Base-by-base conservation (phyloP, 2,888 invertebrate species). In the Drosophila aldrichi region DNA sequence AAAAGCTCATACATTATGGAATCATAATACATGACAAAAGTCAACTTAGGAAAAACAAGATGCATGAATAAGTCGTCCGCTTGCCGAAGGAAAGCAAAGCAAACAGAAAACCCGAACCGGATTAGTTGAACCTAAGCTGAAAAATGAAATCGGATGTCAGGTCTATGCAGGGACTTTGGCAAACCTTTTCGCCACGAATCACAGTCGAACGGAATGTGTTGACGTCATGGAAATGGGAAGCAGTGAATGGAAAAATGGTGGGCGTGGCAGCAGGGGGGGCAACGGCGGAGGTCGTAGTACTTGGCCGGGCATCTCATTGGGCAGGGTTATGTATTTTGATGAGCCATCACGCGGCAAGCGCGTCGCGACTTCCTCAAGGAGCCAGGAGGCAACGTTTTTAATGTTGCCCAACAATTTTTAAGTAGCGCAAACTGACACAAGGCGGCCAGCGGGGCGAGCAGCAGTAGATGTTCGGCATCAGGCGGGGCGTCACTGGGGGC, bases 401-500 rank as follows among this genome's bases (percentile, higher is more conserved):
- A 88, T 84, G 82, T 77, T 76, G 77, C 55, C 55, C 81, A 82
- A 85, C 88, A 82, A 81, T 85, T 85, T 85, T 85, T 88, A 85
- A 85, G 88, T 88, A 87, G 85, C 85, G 71, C 82, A 81, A 78
- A 75, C 65, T 73, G 87, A 72, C 71, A 74, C 72, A 74, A 76
- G 75, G 65, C 71, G 38, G 14, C 18, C 51, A 12, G 61, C 14
- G 62, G 55, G 57, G 40, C 0, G 16, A 36, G 41, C 22, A 5
- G 41, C 4, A 36, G 49, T 16, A 58, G 40, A 43, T 49, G 48
- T 38, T 25, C 25, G 48, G 64, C 61, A 72, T 54, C 57, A 29
- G 5, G 61, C 64, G 40, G 40, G 40, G 40, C 20, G 58, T 55
- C 69, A 59, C 73, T 72, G n/a, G n/a, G n/a, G n/a, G n/a, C n/a